phyloP scores from a whole-genome alignment of 2,888 invertebrate genomes.

The Pollenia amentaria region DNA sequence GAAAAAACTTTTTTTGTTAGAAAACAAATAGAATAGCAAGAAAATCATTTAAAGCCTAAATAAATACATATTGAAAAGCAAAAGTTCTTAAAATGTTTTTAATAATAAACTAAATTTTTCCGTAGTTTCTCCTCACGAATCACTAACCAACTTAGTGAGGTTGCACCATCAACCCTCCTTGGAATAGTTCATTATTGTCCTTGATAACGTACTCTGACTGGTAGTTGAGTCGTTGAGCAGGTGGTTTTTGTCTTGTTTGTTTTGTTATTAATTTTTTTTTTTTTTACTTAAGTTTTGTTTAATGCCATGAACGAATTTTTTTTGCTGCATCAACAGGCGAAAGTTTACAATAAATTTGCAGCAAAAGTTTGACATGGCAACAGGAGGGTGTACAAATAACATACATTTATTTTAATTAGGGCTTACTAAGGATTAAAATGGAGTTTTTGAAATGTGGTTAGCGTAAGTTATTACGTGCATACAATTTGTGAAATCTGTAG shows the following conservation, averaged over 20 bases:
- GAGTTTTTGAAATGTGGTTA: too few species aligned
- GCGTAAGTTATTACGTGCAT: too few species aligned
- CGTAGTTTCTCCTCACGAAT: constrained; percentile 17
- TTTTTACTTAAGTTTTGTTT: neutral
- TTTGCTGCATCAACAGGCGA: neutral
- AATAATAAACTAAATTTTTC: constrained; percentile 37
- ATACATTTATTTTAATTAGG: too few species aligned
- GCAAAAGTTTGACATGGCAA: neutral
- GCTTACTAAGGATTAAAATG: too few species aligned
- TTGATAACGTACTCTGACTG: neutral
- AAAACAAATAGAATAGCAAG: neutral
- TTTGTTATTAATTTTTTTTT: neutral
- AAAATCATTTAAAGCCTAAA: constrained; percentile 28
- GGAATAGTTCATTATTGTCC: neutral
- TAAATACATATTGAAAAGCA: constrained; percentile 24
- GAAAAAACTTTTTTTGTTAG: constrained; percentile 32
- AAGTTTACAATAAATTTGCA: neutral
- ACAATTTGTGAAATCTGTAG: too few species aligned
- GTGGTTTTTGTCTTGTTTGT: constrained; percentile 25
- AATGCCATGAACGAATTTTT: neutral
- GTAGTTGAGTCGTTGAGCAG: constrained; percentile 6
- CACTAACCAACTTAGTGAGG: constrained; percentile 9
- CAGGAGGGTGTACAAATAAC: too few species aligned
- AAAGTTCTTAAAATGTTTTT: constrained; percentile 35
- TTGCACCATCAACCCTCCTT: constrained; percentile 8